phyloP scores from a whole-genome alignment of 53 echinoderm and acorn worm genomes.

The Apostichopus leukothele region DNA sequence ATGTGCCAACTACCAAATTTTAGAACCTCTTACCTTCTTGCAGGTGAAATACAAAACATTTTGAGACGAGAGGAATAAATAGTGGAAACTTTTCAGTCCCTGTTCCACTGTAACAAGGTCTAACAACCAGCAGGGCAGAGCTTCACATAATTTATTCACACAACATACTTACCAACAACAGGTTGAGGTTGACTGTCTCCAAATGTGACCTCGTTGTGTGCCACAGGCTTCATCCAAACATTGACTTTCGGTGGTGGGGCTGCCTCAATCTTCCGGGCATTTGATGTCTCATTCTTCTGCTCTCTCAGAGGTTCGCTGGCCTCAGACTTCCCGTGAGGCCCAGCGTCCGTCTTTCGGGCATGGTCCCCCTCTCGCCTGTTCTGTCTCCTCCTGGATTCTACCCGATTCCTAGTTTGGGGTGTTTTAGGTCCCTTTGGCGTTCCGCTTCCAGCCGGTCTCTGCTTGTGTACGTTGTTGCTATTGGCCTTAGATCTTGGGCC shows the following conservation, averaged over 20 bases:
- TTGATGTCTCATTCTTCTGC: constrained; percentile 49
- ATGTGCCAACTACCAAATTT: too few species aligned
- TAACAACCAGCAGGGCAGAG: too few species aligned
- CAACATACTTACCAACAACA: constrained; percentile 17
- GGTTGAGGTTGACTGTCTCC: constrained; percentile 7
- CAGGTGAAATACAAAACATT: too few species aligned
- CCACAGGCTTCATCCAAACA: constrained; percentile 74
- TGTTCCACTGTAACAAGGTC: too few species aligned
- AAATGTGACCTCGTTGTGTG: neutral
- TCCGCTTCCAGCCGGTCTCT: neutral
- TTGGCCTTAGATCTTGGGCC: neutral
- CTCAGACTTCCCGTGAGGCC: neutral
- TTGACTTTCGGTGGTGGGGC: constrained; percentile 98
- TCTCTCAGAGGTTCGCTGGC: constrained; percentile 41
- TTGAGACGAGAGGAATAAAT: too few species aligned
- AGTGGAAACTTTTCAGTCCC: too few species aligned
- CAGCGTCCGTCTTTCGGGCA: neutral
- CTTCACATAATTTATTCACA: too few species aligned
- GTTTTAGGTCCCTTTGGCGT: constrained; percentile 23
- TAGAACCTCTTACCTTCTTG: too few species aligned
- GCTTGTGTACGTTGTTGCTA: constrained; percentile 3
- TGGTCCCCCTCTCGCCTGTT: neutral
- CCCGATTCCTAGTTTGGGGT: constrained; percentile 45
- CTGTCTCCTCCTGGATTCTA: constrained; percentile 27
- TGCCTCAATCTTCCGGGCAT: constrained; percentile 66